Evolutionary conservation across 2,113 vertebrate species (phyloP).

Genomic region (Vombatus ursinus): DNA sequence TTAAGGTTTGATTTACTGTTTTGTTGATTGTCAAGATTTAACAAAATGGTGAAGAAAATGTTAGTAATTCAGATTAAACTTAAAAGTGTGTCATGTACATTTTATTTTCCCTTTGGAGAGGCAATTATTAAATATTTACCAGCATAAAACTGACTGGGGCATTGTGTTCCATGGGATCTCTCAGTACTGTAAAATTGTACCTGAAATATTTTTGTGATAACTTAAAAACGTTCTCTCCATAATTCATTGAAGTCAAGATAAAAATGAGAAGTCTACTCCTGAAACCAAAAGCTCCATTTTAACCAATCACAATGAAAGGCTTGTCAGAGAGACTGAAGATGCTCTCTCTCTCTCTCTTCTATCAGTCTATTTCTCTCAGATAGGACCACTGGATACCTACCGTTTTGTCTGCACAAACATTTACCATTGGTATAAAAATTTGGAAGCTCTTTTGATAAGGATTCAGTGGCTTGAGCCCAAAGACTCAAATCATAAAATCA

Average conservation of each 20-base stretch:
- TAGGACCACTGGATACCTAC: not conserved
- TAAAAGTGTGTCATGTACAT: not conserved
- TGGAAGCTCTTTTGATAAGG: not conserved
- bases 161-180: not conserved
- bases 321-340: not conserved
- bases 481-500: not conserved
- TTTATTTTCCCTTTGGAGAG: not conserved
- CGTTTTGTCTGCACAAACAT: not conserved
- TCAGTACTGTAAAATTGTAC: not conserved
- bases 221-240: constrained; percentile 24
- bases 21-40: not conserved
- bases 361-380: not conserved
- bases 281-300: constrained; percentile 12
- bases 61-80: not conserved
- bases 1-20: not conserved
- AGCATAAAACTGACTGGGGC: not conserved
- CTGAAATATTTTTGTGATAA: not conserved
- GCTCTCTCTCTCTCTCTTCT: not conserved
- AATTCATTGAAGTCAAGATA: not conserved
- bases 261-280: not conserved
- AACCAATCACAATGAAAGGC: not conserved
- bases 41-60: not conserved
- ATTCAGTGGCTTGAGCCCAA: not conserved
- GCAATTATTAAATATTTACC: not conserved
- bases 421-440: not conserved